Evolutionary conservation across 1,140 invertebrate species (phyloP).

Genomic region (Triops cancriformis): DNA sequence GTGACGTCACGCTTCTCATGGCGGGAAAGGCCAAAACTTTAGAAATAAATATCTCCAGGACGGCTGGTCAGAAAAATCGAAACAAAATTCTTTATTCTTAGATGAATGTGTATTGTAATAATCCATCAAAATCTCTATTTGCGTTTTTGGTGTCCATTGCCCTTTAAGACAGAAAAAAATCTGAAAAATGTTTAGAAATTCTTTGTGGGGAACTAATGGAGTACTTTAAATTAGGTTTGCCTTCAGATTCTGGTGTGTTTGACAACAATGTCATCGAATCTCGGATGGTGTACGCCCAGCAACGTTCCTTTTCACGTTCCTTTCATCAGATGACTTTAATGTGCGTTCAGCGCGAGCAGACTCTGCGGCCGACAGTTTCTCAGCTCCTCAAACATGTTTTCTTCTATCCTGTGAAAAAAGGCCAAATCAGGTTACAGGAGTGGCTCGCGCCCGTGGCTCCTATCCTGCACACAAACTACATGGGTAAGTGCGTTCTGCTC

Average conservation of each 20-base stretch:
- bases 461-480: conserved; percentile 40
- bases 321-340: conserved; percentile 66
- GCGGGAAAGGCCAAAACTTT: too few relatives aligned
- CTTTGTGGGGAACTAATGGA: neutral
- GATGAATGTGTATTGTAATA: too few relatives aligned
- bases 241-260: conserved; percentile 37
- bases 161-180: too few relatives aligned
- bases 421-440: conserved; percentile 38
- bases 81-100: too few relatives aligned
- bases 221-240: conserved; percentile 31
- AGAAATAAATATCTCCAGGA: too few relatives aligned
- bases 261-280: conserved; percentile 41
- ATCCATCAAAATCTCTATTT: too few relatives aligned
- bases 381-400: conserved; percentile 62
- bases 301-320: conserved; percentile 56
- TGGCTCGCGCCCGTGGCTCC: conserved; percentile 47
- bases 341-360: conserved; percentile 57
- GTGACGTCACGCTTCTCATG: too few relatives aligned
- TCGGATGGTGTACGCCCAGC: conserved; percentile 29
- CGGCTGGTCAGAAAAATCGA: too few relatives aligned
- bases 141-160: too few relatives aligned
- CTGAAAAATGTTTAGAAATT: too few relatives aligned
- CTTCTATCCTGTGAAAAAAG: conserved; percentile 52
- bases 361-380: conserved; percentile 51
- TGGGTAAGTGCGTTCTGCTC: conserved; percentile 38